Evolutionary conservation across 2,797 vertebrate species (phyloP).

Genomic region (Tenualosa thibaudeaui): DNA sequence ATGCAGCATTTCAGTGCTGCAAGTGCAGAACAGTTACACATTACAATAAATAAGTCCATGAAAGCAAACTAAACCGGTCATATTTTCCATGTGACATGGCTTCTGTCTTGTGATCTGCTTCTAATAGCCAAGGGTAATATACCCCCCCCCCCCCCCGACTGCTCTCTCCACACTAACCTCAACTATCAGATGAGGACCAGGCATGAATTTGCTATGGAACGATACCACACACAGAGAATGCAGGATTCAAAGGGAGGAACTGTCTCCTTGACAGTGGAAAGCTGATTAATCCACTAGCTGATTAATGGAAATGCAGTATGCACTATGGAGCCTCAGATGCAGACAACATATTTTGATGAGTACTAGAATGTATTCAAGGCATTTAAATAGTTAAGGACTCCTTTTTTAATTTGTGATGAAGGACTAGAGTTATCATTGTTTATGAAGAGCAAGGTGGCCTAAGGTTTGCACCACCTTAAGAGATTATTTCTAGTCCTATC

Average conservation of each 20-base stretch:
- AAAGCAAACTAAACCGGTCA: constrained; percentile 17
- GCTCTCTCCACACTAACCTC: neutral
- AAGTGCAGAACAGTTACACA: constrained; percentile 29
- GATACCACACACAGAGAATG: neutral
- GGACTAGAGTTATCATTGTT: neutral
- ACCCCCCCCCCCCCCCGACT: too few relatives aligned
- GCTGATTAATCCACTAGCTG: neutral
- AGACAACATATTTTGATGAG: neutral
- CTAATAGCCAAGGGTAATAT: neutral
- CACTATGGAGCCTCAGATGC: neutral
- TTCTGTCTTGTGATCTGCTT: constrained; percentile 23
- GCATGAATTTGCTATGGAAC: neutral
- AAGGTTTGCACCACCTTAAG: neutral
- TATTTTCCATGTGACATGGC: constrained; percentile 29
- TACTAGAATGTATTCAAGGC: neutral
- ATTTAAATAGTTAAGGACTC: neutral
- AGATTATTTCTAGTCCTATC: constrained; percentile 17
- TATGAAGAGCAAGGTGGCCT: neutral
- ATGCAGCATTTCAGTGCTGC: constrained; percentile 31
- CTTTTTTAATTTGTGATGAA: neutral
- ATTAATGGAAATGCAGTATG: too few relatives aligned
- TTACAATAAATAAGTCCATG: constrained; percentile 43
- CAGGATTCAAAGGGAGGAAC: neutral
- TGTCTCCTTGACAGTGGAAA: neutral
- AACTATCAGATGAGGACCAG: neutral